Percentiles rank a stretch among this genome's conserved stretches.
Evolutionary conservation across 2,113 vertebrate species (phyloP).

Genomic region (Mesocricetus auratus): DNA sequence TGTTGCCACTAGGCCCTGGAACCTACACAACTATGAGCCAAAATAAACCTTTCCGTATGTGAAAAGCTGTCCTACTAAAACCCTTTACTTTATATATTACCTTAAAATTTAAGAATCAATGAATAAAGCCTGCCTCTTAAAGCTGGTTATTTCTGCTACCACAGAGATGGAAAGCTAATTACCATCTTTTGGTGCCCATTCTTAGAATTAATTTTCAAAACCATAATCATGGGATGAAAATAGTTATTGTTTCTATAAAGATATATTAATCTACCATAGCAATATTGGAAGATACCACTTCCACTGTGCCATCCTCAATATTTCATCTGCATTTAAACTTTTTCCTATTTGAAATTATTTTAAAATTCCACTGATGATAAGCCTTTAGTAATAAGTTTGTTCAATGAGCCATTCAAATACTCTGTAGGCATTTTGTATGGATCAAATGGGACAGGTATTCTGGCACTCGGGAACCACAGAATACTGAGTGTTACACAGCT

Average conservation of each 20-base stretch:
- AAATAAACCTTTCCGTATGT: neutral
- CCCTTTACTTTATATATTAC: neutral
- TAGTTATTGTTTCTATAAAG: conserved; percentile 52
- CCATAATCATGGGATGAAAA: conserved; percentile 4
- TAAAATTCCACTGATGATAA: conserved; percentile 19
- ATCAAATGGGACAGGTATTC: no score
- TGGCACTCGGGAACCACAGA: no score
- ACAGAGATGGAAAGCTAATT: neutral
- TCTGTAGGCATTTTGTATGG: no score
- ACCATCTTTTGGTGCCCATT: neutral
- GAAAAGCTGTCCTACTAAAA: neutral
- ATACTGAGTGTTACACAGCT: no score
- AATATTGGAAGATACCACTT: neutral
- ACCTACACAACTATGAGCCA: neutral
- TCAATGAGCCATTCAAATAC: conserved; percentile 1
- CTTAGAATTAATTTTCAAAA: conserved; percentile 54
- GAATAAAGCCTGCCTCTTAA: neutral
- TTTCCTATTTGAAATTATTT: conserved; percentile 41
- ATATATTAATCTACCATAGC: conserved; percentile 30
- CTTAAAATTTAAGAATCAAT: neutral
- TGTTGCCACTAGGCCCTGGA: neutral
- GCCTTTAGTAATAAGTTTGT: conserved; percentile 6
- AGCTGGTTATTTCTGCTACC: neutral
- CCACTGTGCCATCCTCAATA: neutral
- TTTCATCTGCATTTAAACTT: conserved; percentile 20